Conservation (phyloP, 2,888 invertebrate species). For the Pharmacophagus antenor region DNA sequence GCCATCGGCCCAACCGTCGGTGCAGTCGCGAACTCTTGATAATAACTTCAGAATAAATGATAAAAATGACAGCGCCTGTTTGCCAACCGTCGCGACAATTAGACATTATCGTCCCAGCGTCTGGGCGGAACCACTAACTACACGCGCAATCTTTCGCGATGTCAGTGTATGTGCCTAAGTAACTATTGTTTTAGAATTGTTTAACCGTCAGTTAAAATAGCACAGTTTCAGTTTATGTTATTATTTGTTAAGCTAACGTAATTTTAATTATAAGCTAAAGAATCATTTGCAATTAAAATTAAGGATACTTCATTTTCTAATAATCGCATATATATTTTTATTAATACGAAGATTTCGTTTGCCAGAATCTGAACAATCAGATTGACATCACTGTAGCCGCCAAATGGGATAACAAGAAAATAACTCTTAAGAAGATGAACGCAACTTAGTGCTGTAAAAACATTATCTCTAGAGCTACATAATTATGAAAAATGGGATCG, state of each 20-base stretch:
- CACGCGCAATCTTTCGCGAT: constrained; percentile 7
- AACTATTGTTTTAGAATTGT: constrained; percentile 22
- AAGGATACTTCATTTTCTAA: not conserved
- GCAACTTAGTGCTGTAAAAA: no score
- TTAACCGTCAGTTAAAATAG: constrained; percentile 12
- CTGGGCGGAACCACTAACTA: constrained; percentile 17
- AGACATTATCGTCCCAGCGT: constrained; percentile 17
- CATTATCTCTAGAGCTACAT: no score
- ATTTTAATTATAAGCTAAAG: constrained; percentile 7
- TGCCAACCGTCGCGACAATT: constrained; percentile 40
- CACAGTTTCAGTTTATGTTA: constrained; percentile 6
- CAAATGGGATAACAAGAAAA: no score
- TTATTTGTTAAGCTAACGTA: constrained; percentile 24
- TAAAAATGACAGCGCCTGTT: constrained; percentile 60
- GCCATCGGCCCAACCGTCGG: constrained; percentile 52
- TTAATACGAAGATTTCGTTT: not conserved
- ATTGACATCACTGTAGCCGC: no score
- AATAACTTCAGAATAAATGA: constrained; percentile 67
- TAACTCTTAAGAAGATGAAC: no score
- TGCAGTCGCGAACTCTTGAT: constrained; percentile 63
- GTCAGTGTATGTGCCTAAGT: constrained; percentile 5
- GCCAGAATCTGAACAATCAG: no score
- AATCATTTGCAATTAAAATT: not conserved
- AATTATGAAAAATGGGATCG: no score
- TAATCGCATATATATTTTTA: not conserved